Base-by-base conservation (phyloP, 64 coral and sea anemone genomes). In the Actinia tenebrosa region DNA sequence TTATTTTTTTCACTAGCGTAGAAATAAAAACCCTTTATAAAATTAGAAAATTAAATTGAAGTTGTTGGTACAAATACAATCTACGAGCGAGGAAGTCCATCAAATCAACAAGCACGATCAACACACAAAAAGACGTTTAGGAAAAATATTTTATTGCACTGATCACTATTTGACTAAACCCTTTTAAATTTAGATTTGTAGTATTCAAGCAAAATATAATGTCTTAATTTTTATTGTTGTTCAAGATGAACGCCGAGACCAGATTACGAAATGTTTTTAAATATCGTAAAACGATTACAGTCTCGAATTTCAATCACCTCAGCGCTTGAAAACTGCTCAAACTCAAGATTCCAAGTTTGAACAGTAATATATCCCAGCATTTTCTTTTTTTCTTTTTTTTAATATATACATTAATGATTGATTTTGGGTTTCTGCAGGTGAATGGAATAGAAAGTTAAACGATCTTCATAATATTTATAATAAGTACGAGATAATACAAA, bases 121-220 rank as follows among this genome's bases (percentile, higher is more conserved):
- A 20, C 19, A 22, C 64, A 69, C n/a, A n/a, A 75, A 42, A 75
- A 14, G 30, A 75, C 69, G 8, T 30, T 75, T 25, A 75, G 69
- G 42, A 75, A 72, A 75, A 75, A 75, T 75, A 75, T 9, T 75
- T 75, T 75, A 75, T 75, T 75, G 69, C 69, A 75, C 9, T 75
- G 69, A 75, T 71, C 26, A 75, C 69, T 75, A 42, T 42, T 61
- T 19, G 16, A 69, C n/a, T 69, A 69, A 42, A 27, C 69, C 69
- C 26, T 75, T 37, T 75, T 43, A 42, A 42, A 42, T 18, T 75
- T 42, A 75, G 26, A 75, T 0, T 30, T 7, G 2, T 30, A 75
- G 69, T 42, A 75, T 42, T 42, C 69, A 75, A 75, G 69, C 27
- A 75, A 75, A 42, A 16, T 75, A 27, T 27, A 66, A 23, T 75